These are phyloP conservation scores for Lithobates sylvaticus DNA, from an alignment of 2,797 vertebrate species.

Conservation along the genomic window DNA sequence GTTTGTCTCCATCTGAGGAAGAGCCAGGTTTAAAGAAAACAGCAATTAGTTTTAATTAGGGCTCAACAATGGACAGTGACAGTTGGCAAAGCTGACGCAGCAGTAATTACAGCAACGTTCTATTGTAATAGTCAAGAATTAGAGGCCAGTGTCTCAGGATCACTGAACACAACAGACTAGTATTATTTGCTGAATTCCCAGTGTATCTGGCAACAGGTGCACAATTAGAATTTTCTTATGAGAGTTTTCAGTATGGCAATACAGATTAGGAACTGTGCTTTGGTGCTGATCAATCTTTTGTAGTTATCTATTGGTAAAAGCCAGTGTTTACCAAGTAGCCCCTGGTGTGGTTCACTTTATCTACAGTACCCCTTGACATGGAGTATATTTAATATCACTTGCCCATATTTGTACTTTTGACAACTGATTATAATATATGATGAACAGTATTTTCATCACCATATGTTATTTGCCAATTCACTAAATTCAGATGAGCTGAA, in stretches of 20 bases:
- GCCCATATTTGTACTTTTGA: too few relatives aligned
- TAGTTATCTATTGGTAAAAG: too few relatives aligned
- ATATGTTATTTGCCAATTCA: too few relatives aligned
- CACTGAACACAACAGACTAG: conserved; percentile 3
- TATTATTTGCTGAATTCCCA: conserved; percentile 27
- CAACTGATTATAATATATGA: too few relatives aligned
- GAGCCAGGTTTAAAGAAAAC: conserved; percentile 37
- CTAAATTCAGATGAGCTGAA: too few relatives aligned
- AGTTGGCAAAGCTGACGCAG: conserved; percentile 44
- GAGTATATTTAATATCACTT: too few relatives aligned
- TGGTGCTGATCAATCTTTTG: too few relatives aligned
- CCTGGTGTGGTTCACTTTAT: too few relatives aligned
- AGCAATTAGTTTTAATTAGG: conserved; percentile 60
- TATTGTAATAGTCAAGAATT: conserved; percentile 25
- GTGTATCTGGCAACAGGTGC: conserved; percentile 10
- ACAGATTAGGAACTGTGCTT: too few relatives aligned
- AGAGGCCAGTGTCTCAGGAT: conserved; percentile 25
- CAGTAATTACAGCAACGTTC: conserved; percentile 46
- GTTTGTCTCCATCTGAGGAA: conserved; percentile 32
- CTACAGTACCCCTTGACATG: too few relatives aligned
- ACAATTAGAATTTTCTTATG: neutral
- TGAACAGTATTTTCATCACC: too few relatives aligned
- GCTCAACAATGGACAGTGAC: conserved; percentile 39
- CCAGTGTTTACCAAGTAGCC: too few relatives aligned
- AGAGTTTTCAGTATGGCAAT: neutral